Evolutionary conservation across 1,140 invertebrate species (phyloP).

Genomic region (Dendroctonus valens): DNA sequence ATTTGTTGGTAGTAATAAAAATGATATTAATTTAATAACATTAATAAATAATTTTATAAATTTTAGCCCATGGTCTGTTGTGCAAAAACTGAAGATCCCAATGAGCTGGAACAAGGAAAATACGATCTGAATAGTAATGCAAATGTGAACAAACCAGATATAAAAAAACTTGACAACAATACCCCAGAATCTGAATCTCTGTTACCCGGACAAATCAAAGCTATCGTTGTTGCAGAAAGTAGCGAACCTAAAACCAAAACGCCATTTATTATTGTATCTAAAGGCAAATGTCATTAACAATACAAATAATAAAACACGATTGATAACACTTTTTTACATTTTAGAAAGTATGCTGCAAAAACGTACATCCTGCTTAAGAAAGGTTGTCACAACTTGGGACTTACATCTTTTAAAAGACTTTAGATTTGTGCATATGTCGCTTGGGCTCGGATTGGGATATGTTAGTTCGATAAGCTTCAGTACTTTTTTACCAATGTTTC

Average conservation of each 20-base stretch:
- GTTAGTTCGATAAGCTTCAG: conserved; percentile 69
- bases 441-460: conserved; percentile 63
- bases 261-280: conserved; percentile 23
- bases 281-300: conserved; percentile 15
- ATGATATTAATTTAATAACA: not conserved
- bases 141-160: conserved; percentile 11
- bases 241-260: conserved; percentile 1
- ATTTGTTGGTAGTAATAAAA: no score
- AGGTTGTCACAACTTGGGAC: conserved; percentile 56
- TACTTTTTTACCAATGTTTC: conserved; percentile 66
- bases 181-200: conserved; percentile 19
- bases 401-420: conserved; percentile 60
- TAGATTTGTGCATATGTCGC: conserved; percentile 62
- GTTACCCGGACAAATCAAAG: conserved; percentile 9
- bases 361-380: conserved; percentile 35
- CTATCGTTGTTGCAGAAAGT: not conserved
- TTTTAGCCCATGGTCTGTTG: conserved; percentile 37
- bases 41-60: not conserved
- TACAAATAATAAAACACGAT: not conserved
- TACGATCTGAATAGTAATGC: conserved; percentile 32
- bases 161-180: not conserved
- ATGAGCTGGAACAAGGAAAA: conserved; percentile 24
- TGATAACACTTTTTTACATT: conserved; percentile 7
- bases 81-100: conserved; percentile 20
- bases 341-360: conserved; percentile 26